Evolutionary conservation across 2,113 vertebrate species (phyloP).

Genomic region (Oplegnathus fasciatus): DNA sequence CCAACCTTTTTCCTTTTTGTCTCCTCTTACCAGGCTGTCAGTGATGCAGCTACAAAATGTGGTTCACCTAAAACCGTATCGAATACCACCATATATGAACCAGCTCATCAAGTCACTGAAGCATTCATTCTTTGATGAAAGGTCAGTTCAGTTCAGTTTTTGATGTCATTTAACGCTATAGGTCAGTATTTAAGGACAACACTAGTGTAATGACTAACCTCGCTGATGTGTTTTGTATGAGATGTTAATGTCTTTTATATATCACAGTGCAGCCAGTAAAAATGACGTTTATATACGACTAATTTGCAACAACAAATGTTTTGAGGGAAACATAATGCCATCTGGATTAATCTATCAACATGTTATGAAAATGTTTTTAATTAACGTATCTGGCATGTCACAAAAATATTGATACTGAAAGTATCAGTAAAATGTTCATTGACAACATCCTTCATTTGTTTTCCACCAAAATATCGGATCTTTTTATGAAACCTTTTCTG

Average conservation of each 20-base stretch:
- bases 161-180: background rate
- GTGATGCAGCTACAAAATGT: conserved; percentile 24
- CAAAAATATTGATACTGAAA: too few species aligned
- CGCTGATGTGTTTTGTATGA: background rate
- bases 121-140: fast-evolving
- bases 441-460: too few species aligned
- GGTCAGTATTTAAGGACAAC: background rate
- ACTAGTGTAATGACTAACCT: background rate
- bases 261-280: background rate
- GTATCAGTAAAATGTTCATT: too few species aligned
- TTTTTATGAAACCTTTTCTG: too few species aligned
- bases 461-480: too few species aligned
- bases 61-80: background rate
- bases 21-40: conserved; percentile 47
- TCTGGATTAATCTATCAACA: too few species aligned
- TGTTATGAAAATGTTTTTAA: too few species aligned
- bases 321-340: too few species aligned
- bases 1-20: conserved; percentile 16
- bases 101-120: conserved; percentile 64
- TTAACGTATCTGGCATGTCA: too few species aligned
- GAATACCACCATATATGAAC: conserved; percentile 21
- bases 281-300: background rate
- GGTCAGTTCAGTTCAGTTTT: conserved; percentile 14
- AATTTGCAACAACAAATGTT: too few species aligned
- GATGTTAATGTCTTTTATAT: background rate